Percentiles rank a stretch among this genome's conserved stretches.
Conservation (phyloP, 2,113 vertebrate genomes). For the Tetrao urogallus region DNA sequence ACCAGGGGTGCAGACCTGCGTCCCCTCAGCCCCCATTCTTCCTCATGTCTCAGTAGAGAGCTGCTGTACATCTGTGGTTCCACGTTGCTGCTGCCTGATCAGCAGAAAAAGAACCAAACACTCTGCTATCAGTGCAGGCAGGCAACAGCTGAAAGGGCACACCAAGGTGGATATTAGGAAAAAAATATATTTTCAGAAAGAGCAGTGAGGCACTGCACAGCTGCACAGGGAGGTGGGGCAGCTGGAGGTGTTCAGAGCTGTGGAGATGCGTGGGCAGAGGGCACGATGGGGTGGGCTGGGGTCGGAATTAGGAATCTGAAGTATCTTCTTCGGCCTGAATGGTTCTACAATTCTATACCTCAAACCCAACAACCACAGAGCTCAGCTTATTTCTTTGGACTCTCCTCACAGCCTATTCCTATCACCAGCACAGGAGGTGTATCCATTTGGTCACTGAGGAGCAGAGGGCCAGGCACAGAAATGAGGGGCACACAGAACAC, state of each 20-base stretch:
- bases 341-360: no score
- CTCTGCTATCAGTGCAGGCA: background rate
- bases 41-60: background rate
- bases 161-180: background rate
- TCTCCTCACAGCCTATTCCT: background rate
- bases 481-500: fast-evolving
- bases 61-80: background rate
- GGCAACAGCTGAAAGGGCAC: background rate
- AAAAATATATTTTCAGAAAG: no score
- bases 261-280: no score
- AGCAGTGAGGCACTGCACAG: no score
- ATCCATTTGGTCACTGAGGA: fast-evolving
- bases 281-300: no score
- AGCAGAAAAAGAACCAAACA: background rate
- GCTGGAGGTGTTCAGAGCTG: no score
- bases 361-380: background rate
- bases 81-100: background rate
- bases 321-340: no score
- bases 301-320: no score
- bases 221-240: no score
- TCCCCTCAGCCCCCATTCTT: background rate
- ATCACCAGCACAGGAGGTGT: fast-evolving
- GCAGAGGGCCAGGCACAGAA: background rate
- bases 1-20: background rate
- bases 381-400: background rate